Evolutionary conservation across 2,888 invertebrate genomes (phyloP), one percentile per base, ranked within the genome.

Genomic region (Cephonodes hylas): DNA sequence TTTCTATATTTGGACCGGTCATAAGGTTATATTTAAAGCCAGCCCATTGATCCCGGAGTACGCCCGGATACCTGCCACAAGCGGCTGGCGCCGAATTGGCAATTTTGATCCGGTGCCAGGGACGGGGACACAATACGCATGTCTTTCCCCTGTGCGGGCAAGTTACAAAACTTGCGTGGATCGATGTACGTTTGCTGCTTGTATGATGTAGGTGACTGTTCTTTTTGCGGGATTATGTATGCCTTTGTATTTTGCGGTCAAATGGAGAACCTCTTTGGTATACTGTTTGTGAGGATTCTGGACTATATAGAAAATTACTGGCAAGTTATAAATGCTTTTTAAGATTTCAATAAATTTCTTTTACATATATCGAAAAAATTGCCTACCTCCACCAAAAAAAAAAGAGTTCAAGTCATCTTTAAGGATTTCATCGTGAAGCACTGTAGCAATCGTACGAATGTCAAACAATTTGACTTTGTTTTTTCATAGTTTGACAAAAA

Each of bases 101-200:
- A 69, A 69, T 74, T 77, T 75, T 76, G 79, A 79, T 72, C 72
- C 70, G 63, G 67, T 79, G 80, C 79, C 80, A 80, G 72, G 61
- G 62, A 48, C 64, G 58, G 22, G 64, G 61, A 53, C 62, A 68
- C 67, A 66, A 70, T 74, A 70, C 71, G 66, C 65, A 72, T 70
- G 68, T 70, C 66, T 61, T 66, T 63, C 62, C 63, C 61, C 44
- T 44, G 53, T 53, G 63, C 38, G 57, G 48, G 15, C 42, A 42
- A 61, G 20, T 58, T 25, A 48, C 45, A 53, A 42, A 48, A 60
- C 48, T 60, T 53, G 60, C 38, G 59, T 53, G 60, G 60, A 60
- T 60, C 60, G 60, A 60, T 60, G 60, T 60, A 53, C 42, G 42
- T 44, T 20, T 23, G 56, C 45, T 64, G 61, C 18, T 22, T 13